phyloP scores from a whole-genome alignment of 2,888 invertebrate species.

The Phyto melanocephala region DNA sequence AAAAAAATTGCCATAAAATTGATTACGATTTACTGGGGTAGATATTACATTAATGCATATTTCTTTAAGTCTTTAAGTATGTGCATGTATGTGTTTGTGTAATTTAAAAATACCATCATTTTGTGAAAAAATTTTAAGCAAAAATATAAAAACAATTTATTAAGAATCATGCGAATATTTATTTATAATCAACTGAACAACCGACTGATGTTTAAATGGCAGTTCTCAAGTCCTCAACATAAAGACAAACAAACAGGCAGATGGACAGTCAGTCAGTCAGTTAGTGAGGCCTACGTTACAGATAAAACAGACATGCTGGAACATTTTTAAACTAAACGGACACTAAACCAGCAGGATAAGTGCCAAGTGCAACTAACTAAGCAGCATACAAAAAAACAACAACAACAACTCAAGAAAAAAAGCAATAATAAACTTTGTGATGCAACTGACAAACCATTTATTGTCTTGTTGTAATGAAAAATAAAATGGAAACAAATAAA shows the following conservation, averaged over 20 bases:
- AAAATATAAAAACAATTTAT: constrained; percentile 67
- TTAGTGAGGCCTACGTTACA: constrained; percentile 8
- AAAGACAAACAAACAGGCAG: background rate
- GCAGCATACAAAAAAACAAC: constrained; percentile 23
- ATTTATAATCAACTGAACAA: constrained; percentile 58
- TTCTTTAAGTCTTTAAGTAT: background rate
- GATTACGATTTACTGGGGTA: constrained; percentile 48
- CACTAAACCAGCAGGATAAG: constrained; percentile 62
- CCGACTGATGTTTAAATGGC: constrained; percentile 30
- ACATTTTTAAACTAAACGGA: constrained; percentile 56
- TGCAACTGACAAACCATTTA: constrained; percentile 52
- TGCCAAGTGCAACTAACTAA: constrained; percentile 57
- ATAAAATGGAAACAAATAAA: background rate
- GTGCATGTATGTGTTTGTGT: background rate
- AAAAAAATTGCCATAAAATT: constrained; percentile 55
- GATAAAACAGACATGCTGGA: constrained; percentile 59
- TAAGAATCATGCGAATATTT: constrained; percentile 72
- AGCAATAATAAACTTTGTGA: background rate
- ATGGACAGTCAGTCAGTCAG: background rate
- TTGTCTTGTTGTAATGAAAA: constrained; percentile 11
- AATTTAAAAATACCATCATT: constrained; percentile 43
- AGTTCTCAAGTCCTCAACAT: background rate
- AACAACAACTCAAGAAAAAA: background rate
- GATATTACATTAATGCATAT: no score
- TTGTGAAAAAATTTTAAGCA: background rate